Evolutionary conservation across 2,888 invertebrate genomes (phyloP), one percentile per base, ranked within the genome.

Genomic region (Taphrorychus bicolor): DNA sequence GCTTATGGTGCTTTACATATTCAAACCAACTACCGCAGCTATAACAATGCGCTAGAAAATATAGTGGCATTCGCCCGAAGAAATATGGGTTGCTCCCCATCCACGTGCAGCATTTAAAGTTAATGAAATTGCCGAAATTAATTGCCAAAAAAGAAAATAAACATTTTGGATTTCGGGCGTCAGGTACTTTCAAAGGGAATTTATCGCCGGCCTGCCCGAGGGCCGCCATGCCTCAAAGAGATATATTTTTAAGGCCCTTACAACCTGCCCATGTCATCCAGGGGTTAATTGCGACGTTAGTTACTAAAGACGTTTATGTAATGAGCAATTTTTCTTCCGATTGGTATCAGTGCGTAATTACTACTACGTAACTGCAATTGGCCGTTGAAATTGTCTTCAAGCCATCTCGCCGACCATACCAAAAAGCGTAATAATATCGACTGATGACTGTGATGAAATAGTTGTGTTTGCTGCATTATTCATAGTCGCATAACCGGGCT

Each of bases 61-160:
- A 56, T 7, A 48, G 48, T 24, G 62, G 32, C 32, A 32, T 65
- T 65, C 45, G 45, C 45, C 24, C 40, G 42, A 65, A 53, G 65
- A 59, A 65, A 65, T 59, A 65, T 59, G 65, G 59, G 45, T 53
- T 19, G 52, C 42, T 53, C n/a, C 32, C 42, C 52, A 51, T 42
- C 59, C 32, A 18, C 32, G 32, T 53, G 24, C 51, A 49, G 42
- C 62, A 45, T 41, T 53, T 61, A 22, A 52, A 58, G 65, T 59
- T 65, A 65, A 65, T 65, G 59, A 65, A 65, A 59, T 59, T 53
- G 59, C 53, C 40, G 32, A 59, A 53, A 65, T 59, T 23, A 53
- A 65, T 65, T 5, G 59, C 45, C 48, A 54, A 57, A 58, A 62
- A 52, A 59, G 32, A 32, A 32, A 32, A 32, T 11, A 32, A 32